Base-by-base conservation (phyloP, 2,113 vertebrate species). In the Sylvicapra grimmia region DNA sequence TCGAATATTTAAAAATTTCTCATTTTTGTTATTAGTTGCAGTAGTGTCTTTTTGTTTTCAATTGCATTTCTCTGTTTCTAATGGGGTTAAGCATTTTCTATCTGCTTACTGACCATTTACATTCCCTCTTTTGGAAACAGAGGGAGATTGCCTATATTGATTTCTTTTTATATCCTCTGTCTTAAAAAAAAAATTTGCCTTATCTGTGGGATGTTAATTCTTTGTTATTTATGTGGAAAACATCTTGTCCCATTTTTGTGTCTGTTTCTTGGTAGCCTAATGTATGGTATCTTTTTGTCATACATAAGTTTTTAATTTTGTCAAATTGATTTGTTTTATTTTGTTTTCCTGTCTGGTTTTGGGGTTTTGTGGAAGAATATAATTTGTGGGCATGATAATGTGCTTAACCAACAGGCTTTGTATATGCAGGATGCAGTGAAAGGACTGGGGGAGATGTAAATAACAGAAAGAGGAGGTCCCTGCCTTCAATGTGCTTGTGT, bases 1-100 rank as follows among this genome's bases (percentile, higher is more conserved):
- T 25, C 53, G 44, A n/a, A 4, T 93, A 63, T 90, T 97, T 93
- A n/a, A 88, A 87, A 72, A 59, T 92, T 83, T 91, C 49, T 93
- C 84, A 12, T 53, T 97, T 97, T 96, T 97, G n/a, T 65, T 96
- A 58, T 92, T 89, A 61, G n/a, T 96, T 86, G 83, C 93, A 90
- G 75, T 25, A 16, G 5, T 80, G 54, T 82, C 23, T 77, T 79
- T 94, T 88, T 91, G 40, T 96, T 94, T 94, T 84, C 23, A 86
- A 61, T 90, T 93, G 4, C 49, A 65, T 93, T 95, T 97, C 29
- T 77, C 8, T 95, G 27, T 61, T 80, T 83, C 11, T 84, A 6
- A n/a, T 56, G 31, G 53, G 7, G 40, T 58, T 97, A 82, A 96
- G 25, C 56, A 85, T 95, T 75, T 92, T 54, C 31, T 59, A 3